Evolutionary conservation across 2,113 vertebrate species (phyloP).

Genomic region (Pygoscelis adeliae): DNA sequence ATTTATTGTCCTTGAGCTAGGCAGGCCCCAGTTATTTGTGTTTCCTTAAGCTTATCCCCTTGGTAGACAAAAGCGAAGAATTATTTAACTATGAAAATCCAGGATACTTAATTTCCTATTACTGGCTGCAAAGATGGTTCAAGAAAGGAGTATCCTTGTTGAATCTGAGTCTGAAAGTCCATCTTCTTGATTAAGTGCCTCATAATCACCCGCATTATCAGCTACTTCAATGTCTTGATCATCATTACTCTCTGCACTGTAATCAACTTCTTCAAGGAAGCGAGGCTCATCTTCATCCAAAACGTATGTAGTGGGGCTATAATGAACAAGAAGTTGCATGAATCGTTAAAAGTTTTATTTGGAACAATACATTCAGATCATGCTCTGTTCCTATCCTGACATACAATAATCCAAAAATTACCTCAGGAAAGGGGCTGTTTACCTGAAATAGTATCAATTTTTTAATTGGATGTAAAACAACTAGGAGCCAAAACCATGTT

Average conservation of each 20-base stretch:
- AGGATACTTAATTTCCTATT: slow-evolving; percentile 44
- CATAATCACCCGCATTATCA: slow-evolving; percentile 74
- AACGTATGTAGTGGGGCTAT: slow-evolving; percentile 89
- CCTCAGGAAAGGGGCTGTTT: neutral
- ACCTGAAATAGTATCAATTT: neutral
- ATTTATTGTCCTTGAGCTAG: slow-evolving; percentile 75
- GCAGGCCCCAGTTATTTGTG: slow-evolving; percentile 26
- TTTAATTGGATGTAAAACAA: neutral
- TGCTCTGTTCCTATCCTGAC: neutral
- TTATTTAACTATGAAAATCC: slow-evolving; percentile 17
- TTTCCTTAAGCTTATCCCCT: slow-evolving; percentile 63
- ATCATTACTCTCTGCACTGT: slow-evolving; percentile 96
- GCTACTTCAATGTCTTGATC: slow-evolving; percentile 83
- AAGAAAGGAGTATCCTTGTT: slow-evolving; percentile 74
- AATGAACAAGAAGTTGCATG: slow-evolving; percentile 49
- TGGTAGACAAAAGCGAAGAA: neutral
- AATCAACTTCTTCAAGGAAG: slow-evolving; percentile 96
- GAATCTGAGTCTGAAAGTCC: slow-evolving; percentile 84
- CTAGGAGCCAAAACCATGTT: neutral
- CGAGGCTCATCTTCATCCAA: slow-evolving; percentile 95
- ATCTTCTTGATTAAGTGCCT: slow-evolving; percentile 79
- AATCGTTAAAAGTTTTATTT: neutral
- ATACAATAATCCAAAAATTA: neutral
- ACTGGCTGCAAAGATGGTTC: slow-evolving; percentile 38
- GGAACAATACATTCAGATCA: neutral